Base-by-base conservation (phyloP, 2,888 invertebrate genomes). In the Lycaena phlaeas region DNA sequence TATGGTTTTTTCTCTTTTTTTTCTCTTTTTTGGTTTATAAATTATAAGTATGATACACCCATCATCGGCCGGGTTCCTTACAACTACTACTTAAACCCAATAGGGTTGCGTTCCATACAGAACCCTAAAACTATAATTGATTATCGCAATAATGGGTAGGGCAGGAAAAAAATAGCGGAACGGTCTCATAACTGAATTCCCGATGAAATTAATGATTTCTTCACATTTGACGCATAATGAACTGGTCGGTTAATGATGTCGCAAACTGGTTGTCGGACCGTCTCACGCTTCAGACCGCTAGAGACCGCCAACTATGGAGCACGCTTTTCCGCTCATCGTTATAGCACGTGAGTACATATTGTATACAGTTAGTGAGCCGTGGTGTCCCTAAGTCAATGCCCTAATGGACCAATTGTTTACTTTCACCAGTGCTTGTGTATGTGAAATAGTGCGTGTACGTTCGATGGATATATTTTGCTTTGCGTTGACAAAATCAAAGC, bases 311-410 rank as follows among this genome's bases (percentile, higher is more conserved):
- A 61, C 53, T 58, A 78, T 78, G 78, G 68, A 65, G 64, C 60
- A 64, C 71, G 66, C 45, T 49, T 57, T 52, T 43, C 47, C 58
- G 67, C 68, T 79, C 78, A 57, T 73, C 66, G 65, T 75, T 73
- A 55, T 78, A 73, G 69, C 76, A 59, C 56, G 81, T 81, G 54
- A 81, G 81, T 78, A 53, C 45, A 11, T 31, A 17, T 17, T 25
- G 30, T 30, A 26, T 30, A 12, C 29, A 40, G 17, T 17, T 25
- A 39, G 26, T 40, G 30, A 39, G 25, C 15, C 25, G 39, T 30
- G 38, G 9, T 15, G 26, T 31, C 14, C 26, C 26, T 15, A 11
- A 26, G 31, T 18, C 40, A 40, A 31, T 31, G 40, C 26, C 40
- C 40, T 28, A 22, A 18, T 22, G 18, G 18, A 18, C 14, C 30